Base-by-base conservation (phyloP, 2,113 vertebrate species). In the Trichechus manatus region DNA sequence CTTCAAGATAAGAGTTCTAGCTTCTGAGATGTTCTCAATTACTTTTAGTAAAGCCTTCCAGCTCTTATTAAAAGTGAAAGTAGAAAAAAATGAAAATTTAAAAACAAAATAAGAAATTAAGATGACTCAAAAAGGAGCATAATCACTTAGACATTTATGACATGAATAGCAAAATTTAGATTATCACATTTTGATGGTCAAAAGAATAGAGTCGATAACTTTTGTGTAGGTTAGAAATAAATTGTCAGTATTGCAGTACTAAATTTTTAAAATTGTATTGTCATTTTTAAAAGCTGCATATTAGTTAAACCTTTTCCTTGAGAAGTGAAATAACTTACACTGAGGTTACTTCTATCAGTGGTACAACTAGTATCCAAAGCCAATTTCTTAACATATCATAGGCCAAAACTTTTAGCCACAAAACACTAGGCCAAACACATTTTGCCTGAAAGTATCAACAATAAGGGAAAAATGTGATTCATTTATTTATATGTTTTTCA, bases 161-260 rank as follows among this genome's bases (percentile, higher is more conserved):
- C 80, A 84, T 83, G 39, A 78, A 59, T 93, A 77, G 17, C 15
- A 93, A 92, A 93, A 50, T 17, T 87, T 92, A 89, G 44, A 80
- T 31, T 91, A 9, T 89, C 47, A 70, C 9, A 87, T 96, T 77
- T 77, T 86, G 50, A 66, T 87, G 9, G 19, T 93, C 27, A 97
- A 29, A 80, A 47, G n/a, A 88, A 92, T 68, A 70, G 6, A 90
- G 78, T 72, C 66, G 44, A 70, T 92, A 87, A n/a, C 80, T 82
- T 95, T 96, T 87, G 5, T 82, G 10, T 81, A 75, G 89, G 56
- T 96, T 22, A 95, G 82, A 95, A 88, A 78, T 95, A 93, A 92
- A 89, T 78, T 74, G 9, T 79, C 44, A 72, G 11, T 61, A 61
- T 56, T 80, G 15, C 1, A 25, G 15, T 3, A 5, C 56, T 95